Percentiles rank a stretch among this genome's conserved stretches.
phyloP scores from a whole-genome alignment of 2,113 vertebrate genomes.

The Plotosus lineatus region DNA sequence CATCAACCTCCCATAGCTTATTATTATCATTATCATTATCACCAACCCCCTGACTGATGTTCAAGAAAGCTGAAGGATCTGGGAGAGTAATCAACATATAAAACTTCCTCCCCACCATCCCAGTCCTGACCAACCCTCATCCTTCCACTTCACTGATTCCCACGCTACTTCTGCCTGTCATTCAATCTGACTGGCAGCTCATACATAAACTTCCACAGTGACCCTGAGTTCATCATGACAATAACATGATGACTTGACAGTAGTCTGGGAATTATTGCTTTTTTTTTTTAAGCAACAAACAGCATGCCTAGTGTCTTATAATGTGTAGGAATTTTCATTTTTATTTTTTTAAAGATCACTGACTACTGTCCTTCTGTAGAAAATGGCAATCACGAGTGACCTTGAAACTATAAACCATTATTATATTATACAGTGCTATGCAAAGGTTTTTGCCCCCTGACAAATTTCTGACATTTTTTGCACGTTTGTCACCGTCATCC shows the following conservation, averaged over 20 bases:
- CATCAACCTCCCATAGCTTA: conserved; percentile 39
- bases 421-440: too few relatives aligned
- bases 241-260: conserved; percentile 12
- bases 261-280: conserved; percentile 10
- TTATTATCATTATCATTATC: conserved; percentile 47
- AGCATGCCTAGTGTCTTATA: background rate
- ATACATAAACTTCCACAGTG: conserved; percentile 36
- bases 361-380: background rate
- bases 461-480: too few relatives aligned
- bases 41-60: conserved; percentile 70
- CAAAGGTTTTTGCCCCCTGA: too few relatives aligned
- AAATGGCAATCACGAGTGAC: background rate
- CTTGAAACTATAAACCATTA: too few relatives aligned
- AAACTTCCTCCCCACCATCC: conserved; percentile 62
- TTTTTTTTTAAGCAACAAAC: background rate
- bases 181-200: conserved; percentile 61
- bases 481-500: too few relatives aligned
- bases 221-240: conserved; percentile 27
- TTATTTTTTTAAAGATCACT: background rate
- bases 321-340: conserved; percentile 4
- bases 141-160: conserved; percentile 58
- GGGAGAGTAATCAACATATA: conserved; percentile 70
- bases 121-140: conserved; percentile 48
- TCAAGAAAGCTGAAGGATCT: conserved; percentile 60
- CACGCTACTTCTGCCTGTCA: conserved; percentile 67